These are phyloP conservation scores for Dorcus parallelipipedus DNA, from an alignment of 2,888 invertebrate species.

Conservation along the genomic window DNA sequence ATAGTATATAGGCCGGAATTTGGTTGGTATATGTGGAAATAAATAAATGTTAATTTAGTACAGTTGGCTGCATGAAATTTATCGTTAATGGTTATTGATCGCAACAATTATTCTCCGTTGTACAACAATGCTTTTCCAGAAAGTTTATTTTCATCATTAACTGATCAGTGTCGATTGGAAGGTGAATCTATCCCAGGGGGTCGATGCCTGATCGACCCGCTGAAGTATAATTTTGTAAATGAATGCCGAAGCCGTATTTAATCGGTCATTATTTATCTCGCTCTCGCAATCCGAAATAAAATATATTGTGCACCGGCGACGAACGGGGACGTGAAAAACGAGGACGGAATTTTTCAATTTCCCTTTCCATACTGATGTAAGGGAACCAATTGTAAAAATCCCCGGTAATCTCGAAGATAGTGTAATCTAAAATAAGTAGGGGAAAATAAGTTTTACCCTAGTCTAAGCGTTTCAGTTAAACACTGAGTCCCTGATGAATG, in stretches of 20 bases:
- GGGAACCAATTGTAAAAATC: slow-evolving; percentile 24
- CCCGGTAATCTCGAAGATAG: slow-evolving; percentile 33
- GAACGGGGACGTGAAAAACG: not conserved
- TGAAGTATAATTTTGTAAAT: not conserved
- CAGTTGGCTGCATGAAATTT: too few species aligned
- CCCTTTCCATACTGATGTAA: slow-evolving; percentile 6
- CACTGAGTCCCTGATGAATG: slow-evolving; percentile 45
- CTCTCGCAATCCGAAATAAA: too few species aligned
- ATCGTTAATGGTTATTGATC: not conserved
- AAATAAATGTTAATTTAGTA: too few species aligned
- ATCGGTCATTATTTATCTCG: too few species aligned
- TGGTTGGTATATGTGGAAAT: too few species aligned
- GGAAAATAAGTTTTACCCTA: slow-evolving; percentile 24
- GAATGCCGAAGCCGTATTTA: too few species aligned
- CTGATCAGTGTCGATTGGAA: slow-evolving; percentile 31
- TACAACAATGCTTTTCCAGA: not conserved
- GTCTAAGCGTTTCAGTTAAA: slow-evolving; percentile 29
- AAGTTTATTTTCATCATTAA: slow-evolving; percentile 18
- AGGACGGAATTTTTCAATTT: slow-evolving; percentile 5
- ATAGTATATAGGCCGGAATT: too few species aligned
- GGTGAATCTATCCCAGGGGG: slow-evolving; percentile 24
- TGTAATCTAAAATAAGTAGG: slow-evolving; percentile 38
- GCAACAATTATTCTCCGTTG: not conserved
- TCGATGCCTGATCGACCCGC: not conserved
- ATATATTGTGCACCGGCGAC: too few species aligned